These are phyloP conservation scores for Chaitophorus viminalis DNA, from an alignment of 2,888 invertebrate species.

Conservation along the genomic window DNA sequence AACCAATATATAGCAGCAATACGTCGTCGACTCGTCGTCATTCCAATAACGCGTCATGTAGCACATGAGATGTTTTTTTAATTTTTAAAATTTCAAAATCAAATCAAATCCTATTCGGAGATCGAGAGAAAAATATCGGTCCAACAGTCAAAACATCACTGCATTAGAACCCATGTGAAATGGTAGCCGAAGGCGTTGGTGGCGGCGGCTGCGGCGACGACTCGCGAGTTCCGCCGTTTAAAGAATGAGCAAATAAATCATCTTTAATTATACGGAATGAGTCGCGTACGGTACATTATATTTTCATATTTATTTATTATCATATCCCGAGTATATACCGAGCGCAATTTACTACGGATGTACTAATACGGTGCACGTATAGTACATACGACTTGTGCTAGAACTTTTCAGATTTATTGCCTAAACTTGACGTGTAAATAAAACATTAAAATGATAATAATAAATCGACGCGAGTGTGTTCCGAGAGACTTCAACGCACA, in stretches of 20 bases:
- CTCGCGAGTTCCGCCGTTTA: constrained; percentile 52
- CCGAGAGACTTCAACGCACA: constrained; percentile 41
- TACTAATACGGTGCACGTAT: constrained; percentile 27
- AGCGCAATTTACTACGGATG: constrained; percentile 26
- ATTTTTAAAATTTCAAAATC: neutral
- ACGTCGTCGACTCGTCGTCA: neutral
- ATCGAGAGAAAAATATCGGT: neutral
- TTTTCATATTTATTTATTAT: constrained; percentile 50
- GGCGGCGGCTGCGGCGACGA: constrained; percentile 35
- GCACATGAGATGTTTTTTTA: neutral
- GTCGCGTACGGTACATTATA: constrained; percentile 3
- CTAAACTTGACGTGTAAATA: constrained; percentile 32
- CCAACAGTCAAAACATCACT: constrained; percentile 12
- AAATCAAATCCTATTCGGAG: neutral
- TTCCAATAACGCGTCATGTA: neutral
- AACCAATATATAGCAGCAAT: neutral
- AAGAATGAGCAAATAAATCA: constrained; percentile 59
- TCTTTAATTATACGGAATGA: constrained; percentile 60
- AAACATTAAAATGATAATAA: constrained; percentile 7
- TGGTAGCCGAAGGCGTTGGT: constrained; percentile 13
- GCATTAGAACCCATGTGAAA: neutral
- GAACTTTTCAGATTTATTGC: constrained; percentile 53
- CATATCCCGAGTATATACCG: neutral
- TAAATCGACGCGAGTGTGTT: neutral
- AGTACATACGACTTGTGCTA: constrained; percentile 21